A percentile compares a stretch with the other conserved stretches of the same genome.
phyloP scores from a whole-genome alignment of 2,888 invertebrate genomes.

The Cryptocephalus moraei region DNA sequence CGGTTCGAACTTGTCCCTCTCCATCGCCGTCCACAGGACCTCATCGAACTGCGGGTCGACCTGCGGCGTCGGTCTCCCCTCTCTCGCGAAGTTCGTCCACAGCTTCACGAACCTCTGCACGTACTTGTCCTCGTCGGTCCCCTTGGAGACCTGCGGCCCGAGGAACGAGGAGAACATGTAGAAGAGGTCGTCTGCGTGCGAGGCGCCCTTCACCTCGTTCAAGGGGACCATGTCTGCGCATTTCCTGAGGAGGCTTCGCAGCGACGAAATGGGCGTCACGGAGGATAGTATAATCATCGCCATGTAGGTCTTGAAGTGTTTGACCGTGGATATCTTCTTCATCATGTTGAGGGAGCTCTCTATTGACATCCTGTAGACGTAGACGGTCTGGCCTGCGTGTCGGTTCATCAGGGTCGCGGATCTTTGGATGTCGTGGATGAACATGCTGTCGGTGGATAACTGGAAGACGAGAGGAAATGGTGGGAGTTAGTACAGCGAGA shows the following conservation, averaged over 20 bases:
- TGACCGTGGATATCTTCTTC: too few relatives aligned
- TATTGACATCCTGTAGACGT: conserved; percentile 24
- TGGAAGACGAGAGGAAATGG: conserved; percentile 15
- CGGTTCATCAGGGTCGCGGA: conserved; percentile 12
- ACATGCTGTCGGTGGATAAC: conserved; percentile 29
- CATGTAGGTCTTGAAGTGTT: too few relatives aligned
- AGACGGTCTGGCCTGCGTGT: conserved; percentile 19
- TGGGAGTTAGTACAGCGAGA: too few relatives aligned
- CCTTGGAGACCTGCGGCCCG: conserved; percentile 10
- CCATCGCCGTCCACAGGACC: conserved; percentile 24
- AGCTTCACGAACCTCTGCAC: conserved; percentile 24
- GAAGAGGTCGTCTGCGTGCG: conserved; percentile 27
- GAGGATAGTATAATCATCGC: too few relatives aligned
- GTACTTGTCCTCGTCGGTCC: conserved; percentile 20
- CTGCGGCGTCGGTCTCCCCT: conserved; percentile 23
- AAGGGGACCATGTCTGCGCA: conserved; percentile 6
- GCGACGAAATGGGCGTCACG: too few relatives aligned
- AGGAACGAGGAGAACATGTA: conserved; percentile 22
- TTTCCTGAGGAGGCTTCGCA: neutral
- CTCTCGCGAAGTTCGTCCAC: conserved; percentile 31
- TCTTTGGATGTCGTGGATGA: conserved; percentile 23
- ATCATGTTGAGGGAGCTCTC: conserved; percentile 18
- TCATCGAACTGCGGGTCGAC: conserved; percentile 16
- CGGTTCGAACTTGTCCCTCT: conserved; percentile 14
- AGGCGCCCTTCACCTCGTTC: conserved; percentile 16